Base-by-base conservation (phyloP, 2,888 invertebrate genomes). In the Bombyx huttoni region DNA sequence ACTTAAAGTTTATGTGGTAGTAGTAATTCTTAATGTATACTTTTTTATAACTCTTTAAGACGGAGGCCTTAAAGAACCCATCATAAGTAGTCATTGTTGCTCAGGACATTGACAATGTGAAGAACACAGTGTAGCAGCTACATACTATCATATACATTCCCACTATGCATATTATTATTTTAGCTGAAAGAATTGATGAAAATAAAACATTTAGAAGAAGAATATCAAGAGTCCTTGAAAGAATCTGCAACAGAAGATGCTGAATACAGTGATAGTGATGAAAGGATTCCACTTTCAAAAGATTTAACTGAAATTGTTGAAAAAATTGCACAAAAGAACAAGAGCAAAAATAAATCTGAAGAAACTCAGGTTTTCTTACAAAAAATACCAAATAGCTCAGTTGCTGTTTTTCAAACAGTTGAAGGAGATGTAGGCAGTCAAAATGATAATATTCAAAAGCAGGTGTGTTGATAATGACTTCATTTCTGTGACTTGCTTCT, bases 351-450 rank as follows among this genome's bases (percentile, higher is more conserved):
- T 45, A 62, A 58, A 13, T 34, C 52, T 57, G 72, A 76, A 14
- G 68, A 74, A 8, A 66, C 68, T 53, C 71, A 78, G 56, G 63
- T 89, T 33, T 67, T 77, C 34, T 70, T 91, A 47, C 89, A 92
- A 63, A 76, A 81, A 53, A 91, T 93, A 56, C 90, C 91, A 8
- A 90, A 89, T 46, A 91, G 89, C 61, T 78, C 86, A 49, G 88
- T 87, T 46, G 93, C 92, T 34, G 91, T 93, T 0, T 94, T 91
- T 72, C 94, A 94, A 78, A 93, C 91, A 54, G 65, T 91, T 54
- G 65, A 77, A 46, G 54, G 60, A 58, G 53, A 64, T 53, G 67
- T 68, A 59, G 70, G 77, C 54, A 73, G 40, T 40, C 40, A 78
- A 48, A 68, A 72, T 34, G 79, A 85, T 59, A 83, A 80, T 60